Conservation (phyloP, 2,797 vertebrate genomes). For the Thripadectes ignobilis region DNA sequence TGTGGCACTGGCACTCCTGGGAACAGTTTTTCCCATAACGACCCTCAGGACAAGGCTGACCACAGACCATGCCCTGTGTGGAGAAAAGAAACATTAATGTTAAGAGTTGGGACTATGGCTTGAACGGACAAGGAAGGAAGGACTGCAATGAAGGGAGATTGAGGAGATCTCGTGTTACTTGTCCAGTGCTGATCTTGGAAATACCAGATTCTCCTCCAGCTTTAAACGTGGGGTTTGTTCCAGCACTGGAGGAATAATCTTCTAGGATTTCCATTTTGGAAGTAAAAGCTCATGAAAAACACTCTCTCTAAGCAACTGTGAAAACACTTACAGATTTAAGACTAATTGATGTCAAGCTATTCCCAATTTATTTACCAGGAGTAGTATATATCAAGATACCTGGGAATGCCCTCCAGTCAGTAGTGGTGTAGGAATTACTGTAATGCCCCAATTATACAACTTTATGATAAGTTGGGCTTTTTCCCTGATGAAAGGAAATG, state of each 20-base stretch:
- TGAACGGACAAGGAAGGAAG: background rate
- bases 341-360: background rate
- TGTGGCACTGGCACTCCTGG: conserved; percentile 97
- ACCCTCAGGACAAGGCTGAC: conserved; percentile 93
- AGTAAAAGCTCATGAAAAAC: conserved; percentile 31
- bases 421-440: background rate
- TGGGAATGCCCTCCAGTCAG: background rate
- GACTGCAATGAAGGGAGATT: conserved; percentile 2
- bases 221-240: background rate
- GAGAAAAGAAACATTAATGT: conserved; percentile 55
- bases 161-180: background rate
- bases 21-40: conserved; percentile 91
- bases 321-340: conserved; percentile 6
- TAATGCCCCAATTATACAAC: background rate
- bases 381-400: background rate
- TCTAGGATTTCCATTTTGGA: conserved; percentile 11
- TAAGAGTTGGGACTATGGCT: conserved; percentile 19
- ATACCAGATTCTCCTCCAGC: background rate
- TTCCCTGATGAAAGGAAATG: background rate
- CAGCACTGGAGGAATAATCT: background rate
- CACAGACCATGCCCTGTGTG: conserved; percentile 90
- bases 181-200: background rate
- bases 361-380: background rate
- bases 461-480: background rate
- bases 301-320: background rate